Base-by-base conservation (phyloP, 2,888 invertebrate genomes). In the Eristalis arbustorum region DNA sequence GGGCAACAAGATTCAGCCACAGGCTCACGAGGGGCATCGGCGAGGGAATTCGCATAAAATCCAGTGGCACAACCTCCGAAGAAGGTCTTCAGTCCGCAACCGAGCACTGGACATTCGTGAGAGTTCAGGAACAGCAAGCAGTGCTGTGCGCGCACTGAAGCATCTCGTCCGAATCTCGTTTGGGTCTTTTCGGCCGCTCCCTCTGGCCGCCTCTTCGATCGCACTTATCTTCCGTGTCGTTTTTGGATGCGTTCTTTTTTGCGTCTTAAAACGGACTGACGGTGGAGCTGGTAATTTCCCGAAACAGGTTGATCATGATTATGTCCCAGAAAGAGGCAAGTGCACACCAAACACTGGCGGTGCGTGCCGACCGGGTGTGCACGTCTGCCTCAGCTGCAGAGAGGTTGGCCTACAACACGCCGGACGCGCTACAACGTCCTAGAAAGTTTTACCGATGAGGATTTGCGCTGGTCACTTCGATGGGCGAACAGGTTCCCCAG, bases 231-330 rank as follows among this genome's bases (percentile, higher is more conserved):
- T 49, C 49, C 49, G 49, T 18, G 49, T 49, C 49, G 5, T 57
- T 56, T 42, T 71, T 75, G n/a, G n/a, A 11, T 28, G n/a, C 23
- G 31, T 10, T 56, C 37, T 77, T 22, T 68, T n/a, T 72, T 13
- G 57, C 31, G 59, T 68, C 28, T 61, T 77, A 34, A 77, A 73
- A 75, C 80, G 80, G 63, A 40, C 11, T 62, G 77, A 72, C 40
- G 67, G 31, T 73, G 34, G 78, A 49, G 79, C 61, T 85, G 81
- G 82, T 82, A 77, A 66, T 77, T 85, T 85, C 69, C n/a, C 71
- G 85, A 85, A 85, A 85, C 85, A 85, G 85, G 85, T 85, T 85
- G 82, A 77, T 85, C 85, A 85, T 85, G 82, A 85, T 85, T 82
- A 69, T 85, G 85, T 85, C 82, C 82, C 82, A 82, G 85, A 85